Evolutionary conservation across 1,140 invertebrate genomes (phyloP).

Genomic region (Phortica variegata): DNA sequence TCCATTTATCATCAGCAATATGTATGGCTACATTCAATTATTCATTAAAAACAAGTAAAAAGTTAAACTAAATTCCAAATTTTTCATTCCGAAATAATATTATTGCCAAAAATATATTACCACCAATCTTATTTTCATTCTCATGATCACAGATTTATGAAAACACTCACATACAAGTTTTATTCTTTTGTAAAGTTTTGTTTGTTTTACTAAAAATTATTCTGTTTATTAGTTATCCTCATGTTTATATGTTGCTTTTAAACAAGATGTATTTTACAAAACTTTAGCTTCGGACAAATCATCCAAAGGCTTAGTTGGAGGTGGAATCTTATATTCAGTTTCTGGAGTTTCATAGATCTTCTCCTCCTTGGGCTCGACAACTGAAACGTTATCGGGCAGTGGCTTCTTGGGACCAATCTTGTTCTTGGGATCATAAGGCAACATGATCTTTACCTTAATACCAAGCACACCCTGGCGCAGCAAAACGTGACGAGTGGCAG

Average conservation of each 20-base stretch:
- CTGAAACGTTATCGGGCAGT: constrained; percentile 94
- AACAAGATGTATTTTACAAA: constrained; percentile 52
- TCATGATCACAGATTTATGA: too few relatives aligned
- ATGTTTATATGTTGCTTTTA: constrained; percentile 25
- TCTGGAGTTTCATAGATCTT: constrained; percentile 59
- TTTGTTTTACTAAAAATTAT: constrained; percentile 25
- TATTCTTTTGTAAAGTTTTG: constrained; percentile 6
- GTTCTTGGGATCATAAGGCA: constrained; percentile 95
- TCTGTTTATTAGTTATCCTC: constrained; percentile 25
- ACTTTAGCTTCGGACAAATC: constrained; percentile 48
- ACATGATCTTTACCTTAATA: constrained; percentile 99
- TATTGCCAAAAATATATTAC: too few relatives aligned
- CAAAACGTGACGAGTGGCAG: constrained; percentile 95
- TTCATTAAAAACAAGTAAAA: too few relatives aligned
- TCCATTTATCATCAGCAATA: too few relatives aligned
- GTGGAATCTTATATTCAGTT: constrained; percentile 57
- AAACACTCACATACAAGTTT: too few relatives aligned
- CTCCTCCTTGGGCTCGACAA: constrained; percentile 92
- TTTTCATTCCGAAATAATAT: too few relatives aligned
- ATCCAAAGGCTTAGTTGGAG: constrained; percentile 45
- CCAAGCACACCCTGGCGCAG: constrained; percentile 89
- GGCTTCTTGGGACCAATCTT: constrained; percentile 97
- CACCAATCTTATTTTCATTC: too few relatives aligned
- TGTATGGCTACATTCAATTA: too few relatives aligned
- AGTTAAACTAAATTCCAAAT: too few relatives aligned